Conservation (phyloP, 2,113 vertebrate species). For the Apodemus sylvaticus region DNA sequence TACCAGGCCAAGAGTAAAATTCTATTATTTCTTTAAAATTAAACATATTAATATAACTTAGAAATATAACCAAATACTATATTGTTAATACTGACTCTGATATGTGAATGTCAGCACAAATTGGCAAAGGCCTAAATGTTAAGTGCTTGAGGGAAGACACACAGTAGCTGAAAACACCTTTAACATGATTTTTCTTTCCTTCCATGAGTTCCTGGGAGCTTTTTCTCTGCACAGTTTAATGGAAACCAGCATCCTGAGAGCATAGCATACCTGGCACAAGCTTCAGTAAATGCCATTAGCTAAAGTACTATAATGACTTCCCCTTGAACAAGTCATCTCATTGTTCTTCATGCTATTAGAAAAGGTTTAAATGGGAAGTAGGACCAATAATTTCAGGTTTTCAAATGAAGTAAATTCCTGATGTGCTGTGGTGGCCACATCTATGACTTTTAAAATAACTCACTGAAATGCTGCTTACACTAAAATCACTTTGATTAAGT, state of each 20-base stretch:
- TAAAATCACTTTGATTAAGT: neutral
- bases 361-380: neutral
- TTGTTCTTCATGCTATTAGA: neutral
- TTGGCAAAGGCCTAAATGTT: neutral
- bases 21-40: neutral
- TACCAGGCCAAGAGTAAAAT: neutral
- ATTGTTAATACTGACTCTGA: neutral
- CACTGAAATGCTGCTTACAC: neutral
- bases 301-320: conserved; percentile 41
- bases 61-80: neutral
- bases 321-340: conserved; percentile 18
- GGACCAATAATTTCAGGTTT: neutral
- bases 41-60: neutral
- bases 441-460: neutral
- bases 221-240: neutral
- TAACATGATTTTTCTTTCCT: neutral
- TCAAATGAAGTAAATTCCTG: neutral
- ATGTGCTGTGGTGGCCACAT: neutral
- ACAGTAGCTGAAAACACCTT: neutral
- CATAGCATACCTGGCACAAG: neutral
- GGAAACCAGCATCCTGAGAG: neutral
- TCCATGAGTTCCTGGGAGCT: neutral
- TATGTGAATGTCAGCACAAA: neutral
- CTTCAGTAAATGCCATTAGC: conserved; percentile 28
- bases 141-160: neutral